Conservation (phyloP, 2,888 invertebrate species). For the Aelia acuminata region DNA sequence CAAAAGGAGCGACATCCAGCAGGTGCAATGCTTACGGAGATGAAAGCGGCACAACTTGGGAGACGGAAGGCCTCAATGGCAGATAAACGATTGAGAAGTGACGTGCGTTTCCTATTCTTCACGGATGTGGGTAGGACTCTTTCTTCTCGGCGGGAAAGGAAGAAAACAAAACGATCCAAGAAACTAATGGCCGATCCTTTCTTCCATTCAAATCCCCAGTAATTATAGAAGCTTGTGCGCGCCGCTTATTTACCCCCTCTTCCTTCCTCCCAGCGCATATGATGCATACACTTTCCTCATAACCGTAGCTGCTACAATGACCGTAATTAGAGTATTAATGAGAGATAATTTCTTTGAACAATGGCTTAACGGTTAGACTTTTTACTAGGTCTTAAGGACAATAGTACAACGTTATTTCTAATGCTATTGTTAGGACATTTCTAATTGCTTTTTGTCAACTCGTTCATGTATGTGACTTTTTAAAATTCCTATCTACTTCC, state of each 20-base stretch:
- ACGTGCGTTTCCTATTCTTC: conserved; percentile 48
- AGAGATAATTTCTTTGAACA: conserved; percentile 28
- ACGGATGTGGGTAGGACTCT: conserved; percentile 46
- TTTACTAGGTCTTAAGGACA: conserved; percentile 28
- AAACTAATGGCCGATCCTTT: conserved; percentile 38
- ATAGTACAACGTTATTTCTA: not conserved
- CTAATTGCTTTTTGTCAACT: conserved; percentile 11
- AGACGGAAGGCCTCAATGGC: conserved; percentile 12
- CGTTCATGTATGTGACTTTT: not conserved
- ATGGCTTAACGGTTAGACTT: not conserved
- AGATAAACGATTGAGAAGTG: conserved; percentile 50
- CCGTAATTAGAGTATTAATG: conserved; percentile 31
- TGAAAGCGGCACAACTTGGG: not conserved
- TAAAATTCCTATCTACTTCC: not conserved
- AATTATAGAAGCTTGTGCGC: conserved; percentile 23
- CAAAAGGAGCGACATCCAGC: not conserved
- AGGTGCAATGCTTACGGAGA: conserved; percentile 15
- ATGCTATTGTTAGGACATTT: not conserved
- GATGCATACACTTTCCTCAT: not conserved
- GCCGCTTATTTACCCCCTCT: not conserved
- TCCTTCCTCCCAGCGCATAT: not conserved
- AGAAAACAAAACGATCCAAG: conserved; percentile 40
- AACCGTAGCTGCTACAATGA: not conserved
- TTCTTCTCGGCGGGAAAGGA: conserved; percentile 21
- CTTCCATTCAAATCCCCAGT: conserved; percentile 43